Percentiles rank a stretch among this genome's conserved stretches.
Evolutionary conservation across 2,797 vertebrate species (phyloP).

Genomic region (Scolopax rusticola): DNA sequence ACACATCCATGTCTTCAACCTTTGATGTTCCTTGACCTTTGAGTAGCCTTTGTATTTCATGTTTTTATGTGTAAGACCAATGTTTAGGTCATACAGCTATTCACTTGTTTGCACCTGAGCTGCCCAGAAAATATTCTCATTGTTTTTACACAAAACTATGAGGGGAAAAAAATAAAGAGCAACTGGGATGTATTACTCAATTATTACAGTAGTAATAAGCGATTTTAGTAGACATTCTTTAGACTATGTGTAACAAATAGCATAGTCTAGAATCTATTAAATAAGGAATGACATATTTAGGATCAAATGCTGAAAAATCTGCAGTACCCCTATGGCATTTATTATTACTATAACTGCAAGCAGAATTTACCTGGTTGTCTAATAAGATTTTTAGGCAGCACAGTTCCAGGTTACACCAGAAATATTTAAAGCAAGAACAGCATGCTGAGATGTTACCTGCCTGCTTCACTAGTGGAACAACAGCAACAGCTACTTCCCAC

Average conservation of each 20-base stretch:
- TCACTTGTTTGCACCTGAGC: slow-evolving; percentile 18
- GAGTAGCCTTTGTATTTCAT: slow-evolving; percentile 30
- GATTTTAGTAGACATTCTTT: neutral
- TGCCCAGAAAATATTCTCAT: neutral
- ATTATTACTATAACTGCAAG: neutral
- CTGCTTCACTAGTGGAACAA: neutral
- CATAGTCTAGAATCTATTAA: neutral
- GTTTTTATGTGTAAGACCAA: neutral
- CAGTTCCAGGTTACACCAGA: neutral
- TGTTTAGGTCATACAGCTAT: slow-evolving; percentile 7
- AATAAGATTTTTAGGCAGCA: neutral
- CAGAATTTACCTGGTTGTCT: neutral
- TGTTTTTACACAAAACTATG: neutral
- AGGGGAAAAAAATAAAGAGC: neutral
- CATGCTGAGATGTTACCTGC: neutral
- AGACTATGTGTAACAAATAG: neutral
- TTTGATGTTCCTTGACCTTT: slow-evolving; percentile 65
- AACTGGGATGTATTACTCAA: neutral
- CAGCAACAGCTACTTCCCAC: neutral
- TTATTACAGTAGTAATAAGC: neutral
- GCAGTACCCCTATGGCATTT: neutral
- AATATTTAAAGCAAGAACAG: neutral
- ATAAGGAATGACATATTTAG: neutral
- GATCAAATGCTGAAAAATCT: neutral
- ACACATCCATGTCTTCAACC: slow-evolving; percentile 49